Evolutionary conservation across 2,888 invertebrate species (phyloP), one percentile per base, ranked within the genome.

Genomic region (Elmis aenea): DNA sequence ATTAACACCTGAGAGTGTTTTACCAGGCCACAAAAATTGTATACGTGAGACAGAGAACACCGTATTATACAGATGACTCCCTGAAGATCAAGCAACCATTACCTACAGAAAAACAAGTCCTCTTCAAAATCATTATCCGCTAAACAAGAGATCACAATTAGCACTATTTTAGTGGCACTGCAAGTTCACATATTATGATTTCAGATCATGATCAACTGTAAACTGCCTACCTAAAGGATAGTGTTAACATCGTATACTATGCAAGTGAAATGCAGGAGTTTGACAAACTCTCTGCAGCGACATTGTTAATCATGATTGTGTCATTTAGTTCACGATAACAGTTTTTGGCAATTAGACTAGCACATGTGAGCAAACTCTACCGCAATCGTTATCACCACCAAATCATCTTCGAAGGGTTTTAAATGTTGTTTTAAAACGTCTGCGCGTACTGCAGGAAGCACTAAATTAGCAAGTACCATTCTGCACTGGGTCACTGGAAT

Each of bases 271-370:
- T 18, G 5, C 30, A 14, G 26, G 37, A 33, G 37, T 30, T 25
- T 22, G 13, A 20, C 9, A 21, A 33, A 28, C 34, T 30, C 26
- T n/a, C n/a, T n/a, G n/a, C n/a, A 26, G 23, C 13, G 29, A 35
- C 20, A 26, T 26, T 16, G 30, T 25, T 26, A 26, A 32, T 33
- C n/a, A n/a, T n/a, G n/a, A 42, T 38, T 33, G 38, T 37, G n/a
- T 31, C 32, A 36, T 36, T 18, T 18, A 18, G 18, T 18, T 18
- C 8, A 18, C 8, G 8, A 18, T 6, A 31, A 34, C 11, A 16
- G 30, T 52, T 50, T 53, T 53, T 53, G 53, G 53, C 48, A 53
- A 53, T 43, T 43, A 45, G 53, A 53, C 53, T 53, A 53, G 53
- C 48, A 51, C 51, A 41, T 42, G 50, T 26, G 46, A n/a, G n/a